A percentile compares a stretch with the other conserved stretches of the same genome.
These are phyloP conservation scores for Teleogryllus oceanicus DNA, from an alignment of 2,888 invertebrate species.

Conservation along the genomic window DNA sequence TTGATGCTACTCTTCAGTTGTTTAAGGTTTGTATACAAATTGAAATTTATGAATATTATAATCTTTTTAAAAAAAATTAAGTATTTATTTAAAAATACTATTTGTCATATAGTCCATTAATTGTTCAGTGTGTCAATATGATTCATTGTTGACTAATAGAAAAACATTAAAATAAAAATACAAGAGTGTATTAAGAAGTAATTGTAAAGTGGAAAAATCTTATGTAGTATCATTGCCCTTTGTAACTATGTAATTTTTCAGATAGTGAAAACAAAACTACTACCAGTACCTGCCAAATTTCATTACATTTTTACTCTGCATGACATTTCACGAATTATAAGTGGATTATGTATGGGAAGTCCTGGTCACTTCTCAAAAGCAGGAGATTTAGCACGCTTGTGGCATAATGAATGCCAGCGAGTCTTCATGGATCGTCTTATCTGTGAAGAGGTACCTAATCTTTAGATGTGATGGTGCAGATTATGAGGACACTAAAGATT, in stretches of 20 bases:
- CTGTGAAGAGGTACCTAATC: not conserved
- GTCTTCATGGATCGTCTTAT: not conserved
- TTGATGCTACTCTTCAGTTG: not conserved
- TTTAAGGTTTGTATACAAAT: not conserved
- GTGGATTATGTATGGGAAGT: not conserved
- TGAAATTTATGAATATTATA: too few relatives aligned
- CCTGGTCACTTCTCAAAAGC: not conserved
- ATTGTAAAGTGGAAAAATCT: too few relatives aligned
- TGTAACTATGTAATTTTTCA: too few relatives aligned
- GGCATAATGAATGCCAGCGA: conserved; percentile 19
- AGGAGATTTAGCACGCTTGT: not conserved
- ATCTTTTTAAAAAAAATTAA: too few relatives aligned
- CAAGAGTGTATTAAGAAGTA: too few relatives aligned
- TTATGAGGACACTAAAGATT: too few relatives aligned
- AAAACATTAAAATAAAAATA: too few relatives aligned
- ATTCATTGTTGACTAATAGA: too few relatives aligned
- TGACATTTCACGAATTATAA: not conserved
- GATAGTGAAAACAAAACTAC: not conserved
- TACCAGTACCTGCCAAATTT: not conserved
- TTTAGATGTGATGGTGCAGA: not conserved
- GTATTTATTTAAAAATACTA: too few relatives aligned
- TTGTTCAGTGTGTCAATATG: too few relatives aligned
- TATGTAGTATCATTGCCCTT: not conserved
- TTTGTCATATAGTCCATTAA: too few relatives aligned
- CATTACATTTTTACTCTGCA: conserved; percentile 24